These are phyloP conservation scores for Hemichromis elongatus DNA, from an alignment of 2,113 vertebrate species.

Conservation along the genomic window DNA sequence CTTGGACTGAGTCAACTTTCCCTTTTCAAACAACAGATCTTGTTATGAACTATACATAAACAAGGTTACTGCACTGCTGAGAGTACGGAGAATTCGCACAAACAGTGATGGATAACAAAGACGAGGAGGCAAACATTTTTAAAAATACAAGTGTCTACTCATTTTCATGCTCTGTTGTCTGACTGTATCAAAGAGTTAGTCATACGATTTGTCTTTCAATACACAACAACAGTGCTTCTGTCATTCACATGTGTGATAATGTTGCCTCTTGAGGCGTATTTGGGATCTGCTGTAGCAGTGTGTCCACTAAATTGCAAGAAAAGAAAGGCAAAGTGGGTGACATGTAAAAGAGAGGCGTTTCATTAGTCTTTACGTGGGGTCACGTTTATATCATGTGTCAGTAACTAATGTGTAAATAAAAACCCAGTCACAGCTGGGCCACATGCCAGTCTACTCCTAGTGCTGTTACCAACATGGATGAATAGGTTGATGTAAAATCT, in stretches of 20 bases:
- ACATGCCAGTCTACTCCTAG: neutral
- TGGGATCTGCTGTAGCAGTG: neutral
- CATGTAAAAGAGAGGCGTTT: neutral
- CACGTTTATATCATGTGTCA: neutral
- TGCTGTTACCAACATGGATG: neutral
- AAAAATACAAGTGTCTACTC: neutral
- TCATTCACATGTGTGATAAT: neutral
- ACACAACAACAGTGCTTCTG: neutral
- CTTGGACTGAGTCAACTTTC: neutral
- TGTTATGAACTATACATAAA: neutral
- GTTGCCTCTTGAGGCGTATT: neutral
- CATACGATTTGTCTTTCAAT: neutral
- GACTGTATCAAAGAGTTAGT: neutral
- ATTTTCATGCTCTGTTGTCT: neutral
- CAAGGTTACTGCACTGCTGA: neutral
- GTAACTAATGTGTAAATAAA: neutral
- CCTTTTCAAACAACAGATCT: neutral
- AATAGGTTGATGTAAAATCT: accelerated
- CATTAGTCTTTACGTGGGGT: neutral
- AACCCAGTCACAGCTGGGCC: neutral
- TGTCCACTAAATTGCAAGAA: neutral
- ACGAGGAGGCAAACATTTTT: neutral
- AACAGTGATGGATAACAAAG: neutral
- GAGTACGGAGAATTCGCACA: neutral
- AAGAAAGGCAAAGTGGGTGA: neutral